These are phyloP conservation scores for Gryllus bimaculatus DNA, from an alignment of 1,140 invertebrate genomes.

Conservation along the genomic window DNA sequence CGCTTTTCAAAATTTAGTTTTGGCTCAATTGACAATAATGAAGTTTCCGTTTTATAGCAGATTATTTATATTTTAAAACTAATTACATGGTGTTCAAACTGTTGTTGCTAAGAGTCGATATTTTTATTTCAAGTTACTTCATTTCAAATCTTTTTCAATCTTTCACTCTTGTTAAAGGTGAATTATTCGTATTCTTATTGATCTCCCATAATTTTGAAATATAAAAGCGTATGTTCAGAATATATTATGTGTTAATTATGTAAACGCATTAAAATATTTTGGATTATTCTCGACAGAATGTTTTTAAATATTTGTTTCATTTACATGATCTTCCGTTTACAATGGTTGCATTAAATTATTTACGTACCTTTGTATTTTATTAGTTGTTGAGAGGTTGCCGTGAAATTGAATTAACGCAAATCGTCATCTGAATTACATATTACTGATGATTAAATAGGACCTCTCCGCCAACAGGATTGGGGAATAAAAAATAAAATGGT, in stretches of 20 bases:
- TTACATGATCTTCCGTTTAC: background rate
- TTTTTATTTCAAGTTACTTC: too few species aligned
- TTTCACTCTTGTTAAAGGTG: too few species aligned
- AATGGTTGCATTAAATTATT: too few species aligned
- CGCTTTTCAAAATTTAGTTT: too few species aligned
- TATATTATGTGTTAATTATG: background rate
- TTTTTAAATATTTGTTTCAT: background rate
- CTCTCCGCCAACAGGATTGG: background rate
- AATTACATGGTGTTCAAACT: too few species aligned
- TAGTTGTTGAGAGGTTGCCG: background rate
- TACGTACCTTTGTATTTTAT: background rate
- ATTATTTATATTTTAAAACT: too few species aligned
- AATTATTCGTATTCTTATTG: background rate
- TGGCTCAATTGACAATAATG: too few species aligned
- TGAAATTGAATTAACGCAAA: background rate
- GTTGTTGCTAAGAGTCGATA: too few species aligned
- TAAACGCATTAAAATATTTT: background rate
- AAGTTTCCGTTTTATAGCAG: too few species aligned
- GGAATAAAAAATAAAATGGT: background rate
- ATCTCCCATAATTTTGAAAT: background rate
- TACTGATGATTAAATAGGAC: background rate
- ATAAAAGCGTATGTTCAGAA: background rate
- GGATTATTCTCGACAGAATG: background rate
- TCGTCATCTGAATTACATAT: background rate
- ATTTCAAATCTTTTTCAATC: too few species aligned